Percentiles rank a stretch among this genome's conserved stretches.
Evolutionary conservation across 1,140 invertebrate genomes (phyloP).

Genomic region (Mactra quadrangularis): DNA sequence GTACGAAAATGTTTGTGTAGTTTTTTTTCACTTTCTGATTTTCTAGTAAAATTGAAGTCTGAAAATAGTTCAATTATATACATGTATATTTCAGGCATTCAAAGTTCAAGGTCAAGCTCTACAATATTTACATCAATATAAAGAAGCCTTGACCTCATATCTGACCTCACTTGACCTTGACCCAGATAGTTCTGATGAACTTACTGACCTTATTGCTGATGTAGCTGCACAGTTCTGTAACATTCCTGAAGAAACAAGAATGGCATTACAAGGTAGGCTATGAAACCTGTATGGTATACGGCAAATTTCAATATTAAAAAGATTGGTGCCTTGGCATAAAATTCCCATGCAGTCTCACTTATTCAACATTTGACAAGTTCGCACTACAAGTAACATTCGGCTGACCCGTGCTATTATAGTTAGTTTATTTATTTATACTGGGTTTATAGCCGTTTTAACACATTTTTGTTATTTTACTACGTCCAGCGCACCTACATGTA

Average conservation of each 20-base stretch:
- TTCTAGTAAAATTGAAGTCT: too few species aligned
- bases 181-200: slow-evolving; percentile 71
- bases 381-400: too few species aligned
- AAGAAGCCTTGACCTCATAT: slow-evolving; percentile 73
- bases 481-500: too few species aligned
- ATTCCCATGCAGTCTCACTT: too few species aligned
- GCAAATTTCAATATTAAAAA: too few species aligned
- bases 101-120: slow-evolving; percentile 73
- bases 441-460: too few species aligned
- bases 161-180: slow-evolving; percentile 79
- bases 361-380: too few species aligned
- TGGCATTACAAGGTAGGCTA: slow-evolving; percentile 72
- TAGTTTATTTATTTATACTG: too few species aligned
- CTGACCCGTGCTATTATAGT: not conserved
- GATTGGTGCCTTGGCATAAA: not conserved
- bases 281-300: not conserved
- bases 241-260: slow-evolving; percentile 65
- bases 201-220: slow-evolving; percentile 76
- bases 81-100: slow-evolving; percentile 77
- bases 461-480: too few species aligned
- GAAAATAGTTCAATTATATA: too few species aligned
- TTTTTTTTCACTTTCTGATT: too few species aligned
- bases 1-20: too few species aligned
- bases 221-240: slow-evolving; percentile 73
- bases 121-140: slow-evolving; percentile 69